A percentile compares a stretch with the other conserved stretches of the same genome.
Evolutionary conservation across 2,113 vertebrate species (phyloP).

Genomic region (Muscicapa adusta): DNA sequence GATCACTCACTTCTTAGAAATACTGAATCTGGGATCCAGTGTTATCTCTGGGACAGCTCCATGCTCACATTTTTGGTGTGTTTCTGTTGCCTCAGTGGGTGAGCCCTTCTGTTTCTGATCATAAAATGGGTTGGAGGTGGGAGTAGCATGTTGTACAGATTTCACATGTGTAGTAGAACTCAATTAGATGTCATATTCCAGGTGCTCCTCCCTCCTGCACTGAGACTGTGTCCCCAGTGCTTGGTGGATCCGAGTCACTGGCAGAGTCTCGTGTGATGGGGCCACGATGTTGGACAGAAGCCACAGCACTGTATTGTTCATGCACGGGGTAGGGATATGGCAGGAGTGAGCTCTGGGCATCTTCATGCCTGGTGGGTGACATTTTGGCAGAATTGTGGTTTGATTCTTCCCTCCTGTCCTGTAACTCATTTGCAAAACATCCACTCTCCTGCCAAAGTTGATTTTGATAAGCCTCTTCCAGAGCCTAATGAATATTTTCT

Average conservation of each 20-base stretch:
- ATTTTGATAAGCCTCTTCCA: neutral
- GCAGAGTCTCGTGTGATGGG: neutral
- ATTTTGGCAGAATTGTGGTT: neutral
- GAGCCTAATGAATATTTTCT: neutral
- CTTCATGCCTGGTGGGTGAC: neutral
- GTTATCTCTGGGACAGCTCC: neutral
- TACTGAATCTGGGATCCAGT: neutral
- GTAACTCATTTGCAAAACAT: neutral
- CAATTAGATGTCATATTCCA: neutral
- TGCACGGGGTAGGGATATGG: neutral
- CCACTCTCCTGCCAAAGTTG: neutral
- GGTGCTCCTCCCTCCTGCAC: neutral
- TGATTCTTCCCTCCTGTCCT: neutral
- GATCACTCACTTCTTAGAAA: neutral
- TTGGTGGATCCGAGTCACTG: neutral
- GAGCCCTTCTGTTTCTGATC: neutral
- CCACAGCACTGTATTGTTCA: neutral
- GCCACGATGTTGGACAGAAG: neutral
- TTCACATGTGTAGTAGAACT: neutral
- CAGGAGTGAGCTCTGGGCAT: neutral
- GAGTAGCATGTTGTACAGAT: neutral
- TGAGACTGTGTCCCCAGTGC: neutral
- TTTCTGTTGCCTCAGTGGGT: neutral
- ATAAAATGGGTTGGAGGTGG: neutral
- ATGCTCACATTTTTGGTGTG: neutral